Evolutionary conservation across 2,113 vertebrate species (phyloP).

Genomic region (Plotosus lineatus): DNA sequence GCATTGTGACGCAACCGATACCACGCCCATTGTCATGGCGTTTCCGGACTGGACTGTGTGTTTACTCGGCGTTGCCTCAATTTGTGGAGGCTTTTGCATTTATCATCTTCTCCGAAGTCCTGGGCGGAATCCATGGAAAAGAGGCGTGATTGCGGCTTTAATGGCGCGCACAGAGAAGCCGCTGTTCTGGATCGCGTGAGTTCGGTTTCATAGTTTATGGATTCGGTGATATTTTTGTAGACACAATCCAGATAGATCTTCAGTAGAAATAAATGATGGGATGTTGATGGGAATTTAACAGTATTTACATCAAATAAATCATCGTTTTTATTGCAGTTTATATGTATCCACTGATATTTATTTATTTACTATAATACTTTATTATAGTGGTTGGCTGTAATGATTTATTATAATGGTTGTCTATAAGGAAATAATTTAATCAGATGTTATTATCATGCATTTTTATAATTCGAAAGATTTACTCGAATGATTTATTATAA

Average conservation of each 20-base stretch:
- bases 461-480: no score
- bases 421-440: no score
- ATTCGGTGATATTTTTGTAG: background rate
- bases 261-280: background rate
- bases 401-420: no score
- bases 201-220: constrained; percentile 1
- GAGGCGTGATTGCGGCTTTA: constrained; percentile 38
- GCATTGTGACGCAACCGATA: constrained; percentile 46
- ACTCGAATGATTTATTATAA: no score
- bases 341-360: background rate
- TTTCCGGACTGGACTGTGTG: constrained; percentile 65
- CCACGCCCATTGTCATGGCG: constrained; percentile 65
- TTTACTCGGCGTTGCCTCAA: constrained; percentile 57
- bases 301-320: background rate
- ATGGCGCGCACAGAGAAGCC: constrained; percentile 81
- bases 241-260: background rate
- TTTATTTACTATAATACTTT: no score
- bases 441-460: no score
- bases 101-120: constrained; percentile 57
- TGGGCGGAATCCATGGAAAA: constrained; percentile 51
- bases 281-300: background rate
- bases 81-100: constrained; percentile 63
- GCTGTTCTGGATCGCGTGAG: constrained; percentile 80
- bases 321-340: background rate
- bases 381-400: no score